Evolutionary conservation across 64 coral and sea anemone genomes (phyloP).

Genomic region (Astreopora myriophthalma): DNA sequence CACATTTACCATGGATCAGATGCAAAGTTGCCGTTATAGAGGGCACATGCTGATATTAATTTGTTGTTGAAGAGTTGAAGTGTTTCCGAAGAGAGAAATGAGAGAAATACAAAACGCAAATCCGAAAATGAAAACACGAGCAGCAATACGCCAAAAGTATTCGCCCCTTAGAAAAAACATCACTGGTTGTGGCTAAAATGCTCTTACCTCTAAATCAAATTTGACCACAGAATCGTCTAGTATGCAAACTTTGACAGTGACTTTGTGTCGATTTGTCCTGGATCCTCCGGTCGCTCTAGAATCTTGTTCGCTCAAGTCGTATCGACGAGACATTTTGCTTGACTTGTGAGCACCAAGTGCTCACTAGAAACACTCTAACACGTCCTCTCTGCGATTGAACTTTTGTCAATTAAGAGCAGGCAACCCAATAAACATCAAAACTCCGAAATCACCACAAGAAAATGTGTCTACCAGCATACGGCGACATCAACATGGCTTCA

Average conservation of each 20-base stretch:
- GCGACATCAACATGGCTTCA: conserved; percentile 30
- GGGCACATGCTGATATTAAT: background rate
- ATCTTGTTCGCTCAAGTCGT: conserved; percentile 76
- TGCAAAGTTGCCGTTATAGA: background rate
- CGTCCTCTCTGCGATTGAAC: background rate
- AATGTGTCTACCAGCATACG: background rate
- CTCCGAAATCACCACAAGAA: conserved; percentile 11
- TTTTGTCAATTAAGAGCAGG: background rate
- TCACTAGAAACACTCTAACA: background rate
- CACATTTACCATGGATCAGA: background rate
- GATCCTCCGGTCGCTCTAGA: conserved; percentile 38
- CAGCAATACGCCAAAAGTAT: background rate
- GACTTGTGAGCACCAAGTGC: background rate
- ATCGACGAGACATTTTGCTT: conserved; percentile 55
- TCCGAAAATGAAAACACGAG: background rate
- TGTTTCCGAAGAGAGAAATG: background rate
- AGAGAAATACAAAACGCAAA: background rate
- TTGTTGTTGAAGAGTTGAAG: background rate
- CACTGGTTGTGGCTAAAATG: background rate
- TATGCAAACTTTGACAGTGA: conserved; percentile 92
- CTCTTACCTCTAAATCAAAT: conserved; percentile 90
- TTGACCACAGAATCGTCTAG: conserved; percentile 93
- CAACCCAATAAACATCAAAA: background rate
- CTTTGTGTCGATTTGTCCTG: conserved; percentile 69
- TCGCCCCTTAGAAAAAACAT: background rate